Percentiles rank a stretch among this genome's conserved stretches.
phyloP scores from a whole-genome alignment of 2,113 vertebrate species.

The Nyctereutes procyonoides region DNA sequence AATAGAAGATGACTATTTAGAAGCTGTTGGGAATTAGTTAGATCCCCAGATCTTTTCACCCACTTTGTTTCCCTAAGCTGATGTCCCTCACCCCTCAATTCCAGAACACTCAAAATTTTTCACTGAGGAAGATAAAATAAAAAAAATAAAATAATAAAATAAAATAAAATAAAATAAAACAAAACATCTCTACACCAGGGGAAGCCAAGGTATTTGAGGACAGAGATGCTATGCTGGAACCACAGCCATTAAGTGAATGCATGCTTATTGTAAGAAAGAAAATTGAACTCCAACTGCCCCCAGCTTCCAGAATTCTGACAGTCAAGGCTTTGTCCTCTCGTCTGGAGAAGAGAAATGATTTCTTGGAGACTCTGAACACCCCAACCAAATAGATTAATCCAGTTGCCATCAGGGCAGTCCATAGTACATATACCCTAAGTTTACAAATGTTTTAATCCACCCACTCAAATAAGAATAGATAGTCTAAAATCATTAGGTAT shows the following conservation, averaged over 20 bases:
- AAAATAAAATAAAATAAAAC: background rate
- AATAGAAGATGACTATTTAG: background rate
- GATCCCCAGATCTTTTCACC: background rate
- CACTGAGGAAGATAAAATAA: no score
- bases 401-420: background rate
- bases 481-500: background rate
- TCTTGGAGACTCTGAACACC: background rate
- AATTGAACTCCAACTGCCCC: background rate
- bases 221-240: background rate
- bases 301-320: background rate
- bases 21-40: background rate
- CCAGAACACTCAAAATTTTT: background rate
- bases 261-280: no score
- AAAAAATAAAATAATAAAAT: no score
- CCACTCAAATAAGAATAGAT: background rate
- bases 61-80: background rate
- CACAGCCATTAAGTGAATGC: accelerated
- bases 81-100: no score
- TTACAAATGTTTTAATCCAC: background rate
- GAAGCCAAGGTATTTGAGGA: background rate
- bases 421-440: background rate
- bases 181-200: background rate
- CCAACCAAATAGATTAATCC: background rate
- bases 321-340: accelerated
- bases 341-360: background rate